These are phyloP conservation scores for Teinopalpus imperialis DNA, from an alignment of 2,888 invertebrate species.

Conservation along the genomic window DNA sequence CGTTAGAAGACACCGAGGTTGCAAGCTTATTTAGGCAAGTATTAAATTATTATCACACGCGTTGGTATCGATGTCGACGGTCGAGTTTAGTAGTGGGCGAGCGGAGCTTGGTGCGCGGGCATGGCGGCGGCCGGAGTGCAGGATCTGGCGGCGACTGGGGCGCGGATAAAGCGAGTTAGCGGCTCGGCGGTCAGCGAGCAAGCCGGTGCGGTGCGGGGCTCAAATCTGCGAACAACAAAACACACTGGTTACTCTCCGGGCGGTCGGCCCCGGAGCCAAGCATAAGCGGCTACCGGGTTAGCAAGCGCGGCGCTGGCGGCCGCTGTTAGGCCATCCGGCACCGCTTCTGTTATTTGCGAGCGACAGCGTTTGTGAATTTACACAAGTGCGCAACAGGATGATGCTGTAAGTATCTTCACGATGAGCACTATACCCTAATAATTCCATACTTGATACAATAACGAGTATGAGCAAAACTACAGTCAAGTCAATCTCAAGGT, in stretches of 20 bases:
- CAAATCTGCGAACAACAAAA: constrained; percentile 83
- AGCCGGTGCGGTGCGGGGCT: constrained; percentile 80
- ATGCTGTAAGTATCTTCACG: neutral
- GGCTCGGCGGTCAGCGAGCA: constrained; percentile 80
- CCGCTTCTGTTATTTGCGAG: constrained; percentile 28
- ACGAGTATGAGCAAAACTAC: neutral
- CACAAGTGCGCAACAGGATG: neutral
- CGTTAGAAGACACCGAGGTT: constrained; percentile 80
- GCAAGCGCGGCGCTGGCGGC: constrained; percentile 60
- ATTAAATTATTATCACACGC: constrained; percentile 80
- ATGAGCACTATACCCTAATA: neutral
- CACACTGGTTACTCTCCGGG: constrained; percentile 80
- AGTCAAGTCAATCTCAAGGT: neutral
- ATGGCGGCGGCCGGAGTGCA: constrained; percentile 57
- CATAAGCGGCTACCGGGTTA: constrained; percentile 81
- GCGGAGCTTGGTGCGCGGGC: constrained; percentile 79
- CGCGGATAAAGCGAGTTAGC: constrained; percentile 81
- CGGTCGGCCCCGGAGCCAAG: constrained; percentile 75
- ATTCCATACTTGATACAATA: neutral
- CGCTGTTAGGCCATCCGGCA: constrained; percentile 53
- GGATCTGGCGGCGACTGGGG: constrained; percentile 73
- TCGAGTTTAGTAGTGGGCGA: constrained; percentile 79
- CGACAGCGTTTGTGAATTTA: constrained; percentile 15
- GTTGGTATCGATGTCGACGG: constrained; percentile 78
- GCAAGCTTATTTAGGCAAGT: constrained; percentile 80